Evolutionary conservation across 1,140 invertebrate species (phyloP), one percentile per base, ranked within the genome.

Genomic region (Bombus huntii): DNA sequence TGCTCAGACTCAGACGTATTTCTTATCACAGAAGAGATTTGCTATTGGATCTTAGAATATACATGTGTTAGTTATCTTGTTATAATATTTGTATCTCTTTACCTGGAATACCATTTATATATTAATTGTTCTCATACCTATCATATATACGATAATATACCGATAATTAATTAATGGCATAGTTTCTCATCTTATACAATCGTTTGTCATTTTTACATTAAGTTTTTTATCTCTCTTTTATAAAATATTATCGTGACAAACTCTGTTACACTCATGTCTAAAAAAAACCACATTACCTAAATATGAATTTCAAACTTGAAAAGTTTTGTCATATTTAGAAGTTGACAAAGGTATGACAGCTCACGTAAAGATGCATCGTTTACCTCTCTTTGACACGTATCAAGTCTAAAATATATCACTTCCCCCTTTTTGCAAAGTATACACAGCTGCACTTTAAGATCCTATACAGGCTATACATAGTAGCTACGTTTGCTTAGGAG

Each of bases 401-500:
- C 66, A 62, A n/a, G 62, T 80, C 44, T 78, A 78, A 83, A 83
- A 59, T 68, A 37, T 78, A 70, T 83, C 75, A n/a, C 39, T 78
- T 71, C 75, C 57, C 82, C 82, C 73, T 70, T 72, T 84, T 80
- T 44, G n/a, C 68, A 62, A 85, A 85, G 76, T 80, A 37, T 53
- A 81, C 70, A 62, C 78, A 85, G 71, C 84, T 81, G 84, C 72
- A 75, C 70, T 81, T 81, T 75, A 57, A 62, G 44, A 74, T 73
- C 28, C 72, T 85, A 81, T 81, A 81, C 59, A 81, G 74, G 73
- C 79, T 75, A 74, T 81, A 81, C 71, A 81, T 81, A 81, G 70
- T 28, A 66, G 62, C 25, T 39, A 57, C 70, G 13, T 85, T 85
- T 85, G 59, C 78, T 81, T n/a, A 34, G 37, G n/a, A 59, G 70